Evolutionary conservation across 64 coral and sea anemone genomes (phyloP).

Genomic region (Stichodactyla helianthus): DNA sequence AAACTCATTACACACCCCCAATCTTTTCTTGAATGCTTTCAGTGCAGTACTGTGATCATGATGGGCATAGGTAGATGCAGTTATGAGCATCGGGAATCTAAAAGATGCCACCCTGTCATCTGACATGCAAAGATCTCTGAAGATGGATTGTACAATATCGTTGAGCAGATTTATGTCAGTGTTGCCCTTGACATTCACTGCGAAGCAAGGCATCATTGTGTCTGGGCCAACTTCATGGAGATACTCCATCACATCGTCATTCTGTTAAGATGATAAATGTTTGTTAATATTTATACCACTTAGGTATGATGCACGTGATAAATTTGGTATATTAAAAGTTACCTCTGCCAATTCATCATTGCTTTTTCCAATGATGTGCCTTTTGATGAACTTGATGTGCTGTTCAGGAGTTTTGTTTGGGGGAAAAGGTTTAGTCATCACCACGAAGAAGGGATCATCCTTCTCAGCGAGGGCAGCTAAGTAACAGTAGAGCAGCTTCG

Average conservation of each 20-base stretch:
- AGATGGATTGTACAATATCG: constrained; percentile 36
- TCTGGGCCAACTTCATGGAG: constrained; percentile 66
- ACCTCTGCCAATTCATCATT: constrained; percentile 56
- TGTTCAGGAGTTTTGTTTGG: not conserved
- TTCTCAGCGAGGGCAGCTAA: constrained; percentile 55
- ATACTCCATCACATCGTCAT: constrained; percentile 35
- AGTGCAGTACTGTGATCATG: constrained; percentile 43
- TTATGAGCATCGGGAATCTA: constrained; percentile 11
- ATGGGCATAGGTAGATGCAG: constrained; percentile 33
- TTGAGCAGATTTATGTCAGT: constrained; percentile 47
- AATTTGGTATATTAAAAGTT: not conserved
- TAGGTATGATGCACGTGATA: not conserved
- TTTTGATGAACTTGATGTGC: constrained; percentile 54
- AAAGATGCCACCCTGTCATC: constrained; percentile 9
- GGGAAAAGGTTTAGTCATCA: constrained; percentile 56
- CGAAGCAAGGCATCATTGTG: constrained; percentile 60
- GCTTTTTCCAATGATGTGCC: constrained; percentile 64
- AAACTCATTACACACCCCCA: constrained; percentile 56
- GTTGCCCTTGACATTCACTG: constrained; percentile 65
- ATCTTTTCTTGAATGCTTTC: constrained; percentile 58
- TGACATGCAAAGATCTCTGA: constrained; percentile 36
- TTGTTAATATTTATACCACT: not conserved
- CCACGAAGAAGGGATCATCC: constrained; percentile 66
- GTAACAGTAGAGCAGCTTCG: constrained; percentile 85
- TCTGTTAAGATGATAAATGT: not conserved